Base-by-base conservation (phyloP, 37 sponge, comb jelly and placozoan genomes). In the Hormiphora californensis region DNA sequence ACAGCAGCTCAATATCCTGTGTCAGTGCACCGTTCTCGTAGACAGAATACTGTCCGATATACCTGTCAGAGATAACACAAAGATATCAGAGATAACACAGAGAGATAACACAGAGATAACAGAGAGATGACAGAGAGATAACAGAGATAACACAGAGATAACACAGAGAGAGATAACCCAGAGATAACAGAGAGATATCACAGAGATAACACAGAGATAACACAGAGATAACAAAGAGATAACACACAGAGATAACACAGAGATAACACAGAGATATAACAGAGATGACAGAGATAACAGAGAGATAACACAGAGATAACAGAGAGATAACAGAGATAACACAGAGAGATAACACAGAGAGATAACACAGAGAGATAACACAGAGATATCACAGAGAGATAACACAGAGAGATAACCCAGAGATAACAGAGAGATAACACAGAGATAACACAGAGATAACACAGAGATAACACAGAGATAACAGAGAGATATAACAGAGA, bases 1-100 rank as follows among this genome's bases (percentile, higher is more conserved):
- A 73, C 4, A 73, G 25, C 1, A 73, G 5, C 22, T 73, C 81
- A n/a, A 73, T 43, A 4, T 73, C 81, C 27, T 73, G 81, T 23
- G 43, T 73, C 44, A 73, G 27, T 1, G 81, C 81, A 1, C 81
- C 81, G 46, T 73, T 73, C 25, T 73, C 81, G 27, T 43, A 73
- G 9, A 73, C 46, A n/a, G 35, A 11, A 36, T 40, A 73, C 81
- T 73, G 81, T 43, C 43, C 43, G 21, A 73, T 73, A 21, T 73
- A 73, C 46, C 81, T 73, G 15, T 49, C 53, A 17, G 53, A 49
- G 15, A 49, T 49, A 49, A 49, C 53, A 17, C 12, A 49, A 49
- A 49, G 9, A 17, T 9, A 9, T 49, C 53, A 49, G 9, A 9
- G 15, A 49, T 49, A 22, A n/a, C 63, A 8, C 8, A 59, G 25